Evolutionary conservation across 1,140 invertebrate species (phyloP).

Genomic region (Mycetomoellerius zeteki): DNA sequence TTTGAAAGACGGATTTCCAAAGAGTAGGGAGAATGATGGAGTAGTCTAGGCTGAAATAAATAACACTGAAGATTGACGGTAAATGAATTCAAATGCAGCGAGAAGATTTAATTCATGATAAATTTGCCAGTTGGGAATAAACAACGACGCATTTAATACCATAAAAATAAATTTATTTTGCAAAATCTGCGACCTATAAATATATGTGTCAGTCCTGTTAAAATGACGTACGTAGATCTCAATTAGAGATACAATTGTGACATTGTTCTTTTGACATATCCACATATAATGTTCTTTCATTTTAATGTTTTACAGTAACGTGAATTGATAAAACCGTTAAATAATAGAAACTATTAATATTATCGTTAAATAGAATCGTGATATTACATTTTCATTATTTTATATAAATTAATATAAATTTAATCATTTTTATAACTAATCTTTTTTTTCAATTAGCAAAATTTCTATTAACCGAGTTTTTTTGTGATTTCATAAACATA

Average conservation of each 20-base stretch:
- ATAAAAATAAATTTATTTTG: conserved; percentile 34
- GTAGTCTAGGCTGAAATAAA: conserved; percentile 48
- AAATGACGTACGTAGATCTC: neutral
- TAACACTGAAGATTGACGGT: conserved; percentile 60
- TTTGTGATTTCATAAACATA: neutral
- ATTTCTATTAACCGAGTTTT: neutral
- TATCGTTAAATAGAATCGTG: neutral
- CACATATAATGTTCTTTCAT: neutral
- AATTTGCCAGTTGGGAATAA: conserved; percentile 47
- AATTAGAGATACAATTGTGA: conserved; percentile 25
- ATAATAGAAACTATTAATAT: conserved; percentile 7
- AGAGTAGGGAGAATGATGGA: conserved; percentile 32
- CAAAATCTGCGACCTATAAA: conserved; percentile 36
- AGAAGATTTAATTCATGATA: conserved; percentile 58
- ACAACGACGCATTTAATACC: conserved; percentile 23
- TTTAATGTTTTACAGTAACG: neutral
- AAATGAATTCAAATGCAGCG: conserved; percentile 43
- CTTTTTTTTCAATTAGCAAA: neutral
- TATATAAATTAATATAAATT: neutral
- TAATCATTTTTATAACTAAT: neutral
- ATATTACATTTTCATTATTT: neutral
- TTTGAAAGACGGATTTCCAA: conserved; percentile 54
- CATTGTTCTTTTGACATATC: neutral
- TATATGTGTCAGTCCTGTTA: neutral
- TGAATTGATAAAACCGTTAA: conserved; percentile 1